Percentiles rank a stretch among this genome's conserved stretches.
Conservation (phyloP, 2,113 vertebrate species). For the Capreolus pygargus region DNA sequence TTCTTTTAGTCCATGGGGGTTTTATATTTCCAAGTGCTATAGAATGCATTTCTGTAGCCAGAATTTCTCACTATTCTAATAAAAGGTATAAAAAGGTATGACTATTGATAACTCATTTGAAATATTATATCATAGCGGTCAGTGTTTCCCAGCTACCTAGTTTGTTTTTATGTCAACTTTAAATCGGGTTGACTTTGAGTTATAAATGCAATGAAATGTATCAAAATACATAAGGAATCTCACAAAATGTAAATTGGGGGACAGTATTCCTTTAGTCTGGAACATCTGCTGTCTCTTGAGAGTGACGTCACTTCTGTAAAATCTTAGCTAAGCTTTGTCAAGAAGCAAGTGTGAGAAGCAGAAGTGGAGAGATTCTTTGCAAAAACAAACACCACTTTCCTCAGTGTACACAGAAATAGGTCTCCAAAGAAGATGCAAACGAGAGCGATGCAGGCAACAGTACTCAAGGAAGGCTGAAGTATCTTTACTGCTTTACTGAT, state of each 20-base stretch:
- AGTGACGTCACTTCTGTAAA: not conserved
- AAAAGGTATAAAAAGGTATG: not conserved
- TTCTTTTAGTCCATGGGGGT: not conserved
- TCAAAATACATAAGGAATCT: not conserved
- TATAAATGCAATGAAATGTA: not conserved
- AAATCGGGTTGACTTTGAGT: not conserved
- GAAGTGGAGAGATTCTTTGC: not conserved
- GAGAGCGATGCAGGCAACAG: not conserved
- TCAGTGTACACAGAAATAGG: not conserved
- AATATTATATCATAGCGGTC: not conserved
- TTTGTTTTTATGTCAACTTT: conserved; percentile 33
- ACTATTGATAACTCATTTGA: conserved; percentile 22
- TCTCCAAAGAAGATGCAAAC: not conserved
- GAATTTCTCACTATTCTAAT: conserved; percentile 40
- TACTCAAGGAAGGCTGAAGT: not conserved
- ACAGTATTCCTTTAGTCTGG: not conserved
- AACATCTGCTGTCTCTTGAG: conserved; percentile 18
- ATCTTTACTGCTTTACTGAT: not conserved
- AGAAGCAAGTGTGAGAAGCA: conserved; percentile 6
- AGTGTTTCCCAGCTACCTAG: not conserved
- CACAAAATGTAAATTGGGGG: not conserved
- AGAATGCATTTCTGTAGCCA: conserved; percentile 27
- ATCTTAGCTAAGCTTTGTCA: not conserved
- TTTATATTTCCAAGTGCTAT: conserved; percentile 22
- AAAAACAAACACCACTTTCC: not conserved